phyloP scores from a whole-genome alignment of 2,113 vertebrate species.

The Pontoporia blainvillei region DNA sequence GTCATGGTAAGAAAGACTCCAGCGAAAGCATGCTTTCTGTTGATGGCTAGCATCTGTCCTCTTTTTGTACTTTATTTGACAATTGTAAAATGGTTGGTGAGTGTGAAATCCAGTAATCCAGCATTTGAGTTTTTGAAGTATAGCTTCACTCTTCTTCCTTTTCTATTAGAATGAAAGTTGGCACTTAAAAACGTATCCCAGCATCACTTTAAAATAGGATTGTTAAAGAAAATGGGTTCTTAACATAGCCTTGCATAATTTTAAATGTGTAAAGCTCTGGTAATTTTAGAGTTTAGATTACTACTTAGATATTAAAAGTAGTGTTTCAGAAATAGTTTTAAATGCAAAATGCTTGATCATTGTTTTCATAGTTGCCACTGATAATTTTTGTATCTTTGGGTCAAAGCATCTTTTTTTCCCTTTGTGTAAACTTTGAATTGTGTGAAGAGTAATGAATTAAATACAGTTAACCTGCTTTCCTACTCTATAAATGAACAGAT shows the following conservation, averaged over 20 bases:
- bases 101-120: not conserved
- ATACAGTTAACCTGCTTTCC: not conserved
- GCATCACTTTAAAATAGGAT: not conserved
- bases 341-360: not conserved
- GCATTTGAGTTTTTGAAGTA: not conserved
- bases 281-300: not conserved
- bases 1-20: constrained; percentile 89
- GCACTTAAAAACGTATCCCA: not conserved
- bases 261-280: not conserved
- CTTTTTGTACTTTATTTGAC: not conserved
- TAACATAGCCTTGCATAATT: not conserved
- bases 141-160: not conserved
- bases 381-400: not conserved
- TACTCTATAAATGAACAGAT: not conserved
- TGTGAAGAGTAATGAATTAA: not conserved
- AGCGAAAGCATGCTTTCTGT: not conserved
- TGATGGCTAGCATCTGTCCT: not conserved
- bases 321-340: not conserved
- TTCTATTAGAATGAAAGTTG: not conserved
- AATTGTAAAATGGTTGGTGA: not conserved
- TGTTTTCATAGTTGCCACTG: not conserved
- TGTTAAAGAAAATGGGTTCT: not conserved
- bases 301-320: not conserved
- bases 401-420: not conserved
- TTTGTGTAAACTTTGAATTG: not conserved